Evolutionary conservation across 2,797 vertebrate species (phyloP).

Genomic region (Remorina albescens): DNA sequence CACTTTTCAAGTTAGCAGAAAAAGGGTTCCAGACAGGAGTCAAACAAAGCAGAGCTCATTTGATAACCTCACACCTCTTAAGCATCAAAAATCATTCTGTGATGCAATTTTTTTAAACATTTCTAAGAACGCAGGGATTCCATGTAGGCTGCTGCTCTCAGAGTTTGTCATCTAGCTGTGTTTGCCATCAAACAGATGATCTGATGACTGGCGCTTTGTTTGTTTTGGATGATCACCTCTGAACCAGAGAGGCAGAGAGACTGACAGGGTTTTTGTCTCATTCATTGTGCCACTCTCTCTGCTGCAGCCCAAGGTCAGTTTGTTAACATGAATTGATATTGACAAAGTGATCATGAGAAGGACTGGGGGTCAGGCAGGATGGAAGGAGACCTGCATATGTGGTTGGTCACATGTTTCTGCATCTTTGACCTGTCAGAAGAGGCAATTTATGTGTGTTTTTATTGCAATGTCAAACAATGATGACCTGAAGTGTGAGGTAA

Average conservation of each 20-base stretch:
- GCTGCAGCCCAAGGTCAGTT: background rate
- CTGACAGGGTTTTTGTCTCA: background rate
- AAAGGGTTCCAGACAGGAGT: background rate
- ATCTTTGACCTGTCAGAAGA: slow-evolving; percentile 3
- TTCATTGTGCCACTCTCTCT: background rate
- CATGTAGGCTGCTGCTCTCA: slow-evolving; percentile 52
- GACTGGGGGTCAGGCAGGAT: slow-evolving; percentile 6
- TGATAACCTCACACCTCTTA: background rate
- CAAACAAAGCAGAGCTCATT: background rate
- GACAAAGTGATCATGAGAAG: background rate
- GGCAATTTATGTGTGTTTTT: background rate
- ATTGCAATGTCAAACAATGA: background rate
- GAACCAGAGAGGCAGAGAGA: background rate
- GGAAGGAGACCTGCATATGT: background rate
- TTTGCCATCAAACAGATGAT: slow-evolving; percentile 38
- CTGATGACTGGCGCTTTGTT: slow-evolving; percentile 18
- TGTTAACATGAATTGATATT: background rate
- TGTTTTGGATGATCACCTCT: slow-evolving; percentile 29
- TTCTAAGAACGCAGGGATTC: slow-evolving; percentile 52
- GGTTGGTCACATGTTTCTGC: slow-evolving; percentile 7
- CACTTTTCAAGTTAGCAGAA: background rate
- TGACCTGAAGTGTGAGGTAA: background rate
- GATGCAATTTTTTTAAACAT: slow-evolving; percentile 33
- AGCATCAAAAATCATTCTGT: slow-evolving; percentile 37
- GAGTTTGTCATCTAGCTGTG: slow-evolving; percentile 18